These are phyloP conservation scores for Boleophthalmus pectinirostris DNA, from an alignment of 2,113 vertebrate species.

Conservation along the genomic window DNA sequence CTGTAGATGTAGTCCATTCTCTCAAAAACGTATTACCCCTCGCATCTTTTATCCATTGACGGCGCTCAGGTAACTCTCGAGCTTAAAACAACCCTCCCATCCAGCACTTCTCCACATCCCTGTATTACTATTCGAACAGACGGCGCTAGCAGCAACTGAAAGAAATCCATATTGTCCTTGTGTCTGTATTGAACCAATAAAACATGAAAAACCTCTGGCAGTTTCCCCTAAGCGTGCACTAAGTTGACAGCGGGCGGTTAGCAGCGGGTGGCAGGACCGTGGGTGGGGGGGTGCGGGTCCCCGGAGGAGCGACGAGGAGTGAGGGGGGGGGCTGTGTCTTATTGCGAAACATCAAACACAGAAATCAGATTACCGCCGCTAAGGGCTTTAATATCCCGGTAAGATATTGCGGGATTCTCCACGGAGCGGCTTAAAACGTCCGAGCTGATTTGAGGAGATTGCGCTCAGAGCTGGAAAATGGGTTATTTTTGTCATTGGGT, in stretches of 20 bases:
- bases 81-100: neutral
- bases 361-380: slow-evolving; percentile 84
- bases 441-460: slow-evolving; percentile 92
- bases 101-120: neutral
- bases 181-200: neutral
- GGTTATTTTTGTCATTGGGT: slow-evolving; percentile 25
- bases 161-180: neutral
- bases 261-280: slow-evolving; percentile 85
- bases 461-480: slow-evolving; percentile 67
- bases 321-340: slow-evolving; percentile 72
- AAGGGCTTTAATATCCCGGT: slow-evolving; percentile 83
- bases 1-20: too few relatives aligned
- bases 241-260: slow-evolving; percentile 80
- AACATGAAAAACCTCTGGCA: neutral
- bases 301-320: slow-evolving; percentile 40
- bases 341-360: slow-evolving; percentile 87
- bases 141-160: neutral
- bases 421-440: slow-evolving; percentile 84
- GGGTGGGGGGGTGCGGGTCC: slow-evolving; percentile 54
- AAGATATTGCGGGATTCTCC: slow-evolving; percentile 79
- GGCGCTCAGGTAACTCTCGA: neutral
- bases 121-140: neutral
- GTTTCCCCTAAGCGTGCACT: slow-evolving; percentile 66
- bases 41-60: neutral
- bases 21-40: too few relatives aligned